Base-by-base conservation (phyloP, 2,113 vertebrate species). In the Psittacula cyanocephala region DNA sequence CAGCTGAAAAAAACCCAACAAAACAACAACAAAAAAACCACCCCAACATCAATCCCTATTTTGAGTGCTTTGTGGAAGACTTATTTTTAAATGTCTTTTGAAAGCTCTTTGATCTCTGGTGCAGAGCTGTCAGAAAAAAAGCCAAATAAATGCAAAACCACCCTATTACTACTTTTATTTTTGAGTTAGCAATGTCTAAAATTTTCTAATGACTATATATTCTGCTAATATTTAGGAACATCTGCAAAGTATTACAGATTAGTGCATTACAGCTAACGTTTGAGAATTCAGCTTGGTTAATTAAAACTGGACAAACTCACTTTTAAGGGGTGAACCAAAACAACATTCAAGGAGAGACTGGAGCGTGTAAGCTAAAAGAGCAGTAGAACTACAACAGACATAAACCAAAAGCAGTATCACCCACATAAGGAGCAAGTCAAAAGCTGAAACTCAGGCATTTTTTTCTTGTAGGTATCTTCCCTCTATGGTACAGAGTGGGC, bases 21-120 rank as follows among this genome's bases (percentile, higher is more conserved):
- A 85, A 19, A 91, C 37, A 75, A 69, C 47, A 68, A 52, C 53
- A 55, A 55, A 33, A 55, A 33, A 33, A 33, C 8, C 37, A 37
- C 31, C 53, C 53, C 16, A 82, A 62, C 53, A 93, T 75, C 52
- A 75, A 91, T 88, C 44, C 33, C 55, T 75, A 74, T 52, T 81
- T 70, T 83, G 43, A 82, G 63, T 88, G 71, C 29, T 93, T 78
- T 68, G 44, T 55, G 37, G 76, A 84, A 86, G n/a, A 69, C 37
- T 76, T 82, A 78, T 78, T 93, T 93, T 95, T 55, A 89, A 84
- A 91, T 41, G n/a, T 31, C 79, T 90, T 86, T 62, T 95, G 91
- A 92, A 95, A 93, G 62, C 10, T 65, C 64, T 95, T 90, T 95
- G 82, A 95, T 89, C 39, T 82, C 53, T n/a, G 3, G 41, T 71